Percentiles rank a stretch among this genome's conserved stretches.
phyloP scores from a whole-genome alignment of 2,797 vertebrate genomes.

The Pseudocheirus occidentalis region DNA sequence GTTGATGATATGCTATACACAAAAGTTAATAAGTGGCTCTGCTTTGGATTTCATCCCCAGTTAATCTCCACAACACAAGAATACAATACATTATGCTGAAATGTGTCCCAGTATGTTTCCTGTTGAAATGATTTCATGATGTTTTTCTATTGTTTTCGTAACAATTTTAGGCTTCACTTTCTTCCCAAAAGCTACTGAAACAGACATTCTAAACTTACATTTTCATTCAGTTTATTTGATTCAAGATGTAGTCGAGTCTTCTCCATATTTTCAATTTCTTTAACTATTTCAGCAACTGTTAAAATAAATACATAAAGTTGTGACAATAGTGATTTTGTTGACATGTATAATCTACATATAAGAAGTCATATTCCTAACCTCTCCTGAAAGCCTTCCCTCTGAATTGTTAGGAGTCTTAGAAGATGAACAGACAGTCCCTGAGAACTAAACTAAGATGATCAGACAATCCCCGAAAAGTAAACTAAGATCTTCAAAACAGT shows the following conservation, averaged over 20 bases:
- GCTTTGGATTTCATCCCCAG: constrained; percentile 4
- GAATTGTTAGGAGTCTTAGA: not conserved
- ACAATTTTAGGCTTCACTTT: constrained; percentile 6
- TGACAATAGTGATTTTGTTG: constrained; percentile 9
- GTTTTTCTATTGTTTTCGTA: constrained; percentile 34
- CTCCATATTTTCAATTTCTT: constrained; percentile 93
- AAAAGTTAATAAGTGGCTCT: constrained; percentile 12
- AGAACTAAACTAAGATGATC: not conserved
- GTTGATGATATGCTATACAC: not conserved
- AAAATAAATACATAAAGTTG: constrained; percentile 65
- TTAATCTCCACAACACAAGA: constrained; percentile 21
- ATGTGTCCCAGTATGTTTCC: constrained; percentile 2
- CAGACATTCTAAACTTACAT: constrained; percentile 83
- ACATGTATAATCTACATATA: constrained; percentile 30
- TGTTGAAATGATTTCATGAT: constrained; percentile 1
- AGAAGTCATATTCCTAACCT: not conserved
- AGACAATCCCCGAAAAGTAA: not conserved
- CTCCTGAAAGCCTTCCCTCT: not conserved
- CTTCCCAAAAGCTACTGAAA: constrained; percentile 9
- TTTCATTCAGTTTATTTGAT: constrained; percentile 82
- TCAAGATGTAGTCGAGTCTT: constrained; percentile 89
- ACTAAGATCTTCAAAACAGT: not conserved
- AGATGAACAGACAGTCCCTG: not conserved
- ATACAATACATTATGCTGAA: constrained; percentile 36
- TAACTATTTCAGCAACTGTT: constrained; percentile 92